Percentiles rank a stretch among this genome's conserved stretches.
Conservation (phyloP, 2,888 invertebrate genomes). For the Xylophagus ater region DNA sequence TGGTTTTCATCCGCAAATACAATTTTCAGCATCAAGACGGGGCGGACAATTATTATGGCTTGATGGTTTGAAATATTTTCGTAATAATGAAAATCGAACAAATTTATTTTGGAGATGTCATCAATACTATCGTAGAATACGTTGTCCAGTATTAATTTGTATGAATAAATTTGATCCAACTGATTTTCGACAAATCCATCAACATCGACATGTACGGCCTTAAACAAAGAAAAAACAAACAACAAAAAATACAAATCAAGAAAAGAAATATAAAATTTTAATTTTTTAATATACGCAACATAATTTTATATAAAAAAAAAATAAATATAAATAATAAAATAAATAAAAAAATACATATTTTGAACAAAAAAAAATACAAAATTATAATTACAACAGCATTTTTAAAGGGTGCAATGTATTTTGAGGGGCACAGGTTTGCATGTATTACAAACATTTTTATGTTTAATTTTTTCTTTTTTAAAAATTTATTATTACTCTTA, state of each 20-base stretch:
- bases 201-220: conserved; percentile 31
- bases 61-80: conserved; percentile 36
- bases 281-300: conserved; percentile 1
- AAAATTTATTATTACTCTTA: neutral
- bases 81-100: conserved; percentile 37
- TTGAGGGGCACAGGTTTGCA: too few species aligned
- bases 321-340: neutral
- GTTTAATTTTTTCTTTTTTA: too few species aligned
- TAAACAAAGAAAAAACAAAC: conserved; percentile 16
- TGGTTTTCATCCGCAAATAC: conserved; percentile 27
- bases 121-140: conserved; percentile 35
- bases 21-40: conserved; percentile 34
- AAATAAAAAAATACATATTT: neutral
- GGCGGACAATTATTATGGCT: conserved; percentile 36
- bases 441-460: too few species aligned
- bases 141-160: conserved; percentile 36
- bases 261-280: neutral
- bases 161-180: conserved; percentile 35
- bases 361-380: too few species aligned
- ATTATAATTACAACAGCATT: too few species aligned
- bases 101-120: conserved; percentile 38
- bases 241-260: neutral
- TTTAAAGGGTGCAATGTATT: too few species aligned
- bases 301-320: neutral
- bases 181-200: conserved; percentile 37